A percentile compares a stretch with the other conserved stretches of the same genome.
phyloP scores from a whole-genome alignment of 2,888 invertebrate species.

The Drosophila sordidula region DNA sequence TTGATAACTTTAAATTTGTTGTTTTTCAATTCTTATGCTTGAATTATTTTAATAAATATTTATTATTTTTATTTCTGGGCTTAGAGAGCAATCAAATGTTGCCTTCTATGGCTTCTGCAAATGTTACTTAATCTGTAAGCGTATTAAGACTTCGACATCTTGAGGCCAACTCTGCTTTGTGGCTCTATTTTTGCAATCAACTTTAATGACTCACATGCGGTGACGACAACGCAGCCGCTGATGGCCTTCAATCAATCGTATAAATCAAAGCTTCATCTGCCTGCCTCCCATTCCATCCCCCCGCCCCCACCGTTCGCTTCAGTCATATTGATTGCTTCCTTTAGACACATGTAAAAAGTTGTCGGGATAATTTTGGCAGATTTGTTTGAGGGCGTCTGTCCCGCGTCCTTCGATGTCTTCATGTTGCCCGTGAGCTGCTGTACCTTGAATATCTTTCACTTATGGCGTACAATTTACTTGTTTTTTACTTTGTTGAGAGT shows the following conservation, averaged over 20 bases:
- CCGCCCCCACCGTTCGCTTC: background rate
- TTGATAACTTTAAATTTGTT: too few relatives aligned
- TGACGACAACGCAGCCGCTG: constrained; percentile 33
- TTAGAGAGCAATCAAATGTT: too few relatives aligned
- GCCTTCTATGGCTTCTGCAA: too few relatives aligned
- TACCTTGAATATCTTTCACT: constrained; percentile 30
- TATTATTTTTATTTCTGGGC: too few relatives aligned
- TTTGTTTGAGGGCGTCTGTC: constrained; percentile 39
- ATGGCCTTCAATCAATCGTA: constrained; percentile 59
- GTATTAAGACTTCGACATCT: background rate
- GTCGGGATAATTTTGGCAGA: constrained; percentile 51
- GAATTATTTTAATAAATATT: too few relatives aligned
- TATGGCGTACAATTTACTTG: constrained; percentile 34
- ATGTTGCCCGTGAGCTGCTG: background rate
- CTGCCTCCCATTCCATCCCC: background rate
- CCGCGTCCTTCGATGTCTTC: background rate
- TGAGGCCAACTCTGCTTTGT: background rate
- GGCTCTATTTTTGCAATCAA: constrained; percentile 41
- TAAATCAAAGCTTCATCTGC: constrained; percentile 51
- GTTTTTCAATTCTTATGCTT: too few relatives aligned
- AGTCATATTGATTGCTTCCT: constrained; percentile 57
- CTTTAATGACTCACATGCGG: constrained; percentile 50
- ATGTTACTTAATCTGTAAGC: background rate
- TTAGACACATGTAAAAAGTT: constrained; percentile 48
- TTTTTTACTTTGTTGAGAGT: constrained; percentile 1